Base-by-base conservation (phyloP, 1,140 invertebrate genomes). In the Ceratina australensis region DNA sequence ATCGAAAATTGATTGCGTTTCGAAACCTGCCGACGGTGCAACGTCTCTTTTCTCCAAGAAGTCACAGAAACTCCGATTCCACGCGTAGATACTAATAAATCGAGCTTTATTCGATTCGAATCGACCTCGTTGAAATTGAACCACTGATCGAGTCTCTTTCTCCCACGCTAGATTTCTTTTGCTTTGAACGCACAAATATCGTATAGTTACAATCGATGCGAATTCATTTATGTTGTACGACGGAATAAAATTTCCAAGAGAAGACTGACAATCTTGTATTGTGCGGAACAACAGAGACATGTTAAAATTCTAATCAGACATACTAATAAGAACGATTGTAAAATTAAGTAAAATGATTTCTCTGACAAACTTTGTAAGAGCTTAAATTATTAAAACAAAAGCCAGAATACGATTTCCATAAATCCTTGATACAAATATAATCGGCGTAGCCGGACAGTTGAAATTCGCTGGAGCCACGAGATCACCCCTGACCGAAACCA, bases 91-190 rank as follows among this genome's bases (percentile, higher is more conserved):
- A 59, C 52, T 49, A 49, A 47, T 60, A 60, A 72, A 72, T 28
- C 68, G 56, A 20, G 20, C 42, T 72, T 60, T n/a, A 22, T 50
- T 72, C 69, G 18, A 63, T 65, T 50, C 42, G n/a, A 65, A 49
- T 72, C 13, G 22, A 26, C 56, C 22, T 61, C 47, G 24, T 16
- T 63, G 69, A 72, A 72, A 72, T 26, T 49, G 56, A 63, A 72
- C 24, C 42, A 47, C 26, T 50, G 69, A 72, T 72, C 68, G 68
- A 49, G 22, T 63, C 59, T 52, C 26, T 16, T 13, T 26, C 16
- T 49, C 33, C 1, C 33, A 42, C 33, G 33, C 33, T 47, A 20
- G 10, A 63, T 5, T 33, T 22, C 42, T 26, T 67, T 22, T 20
- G n/a, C 52, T 56, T 15, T 4, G 18, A 56, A 33, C 26, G 26